These are phyloP conservation scores for Notodonta dromedarius DNA, from an alignment of 2,888 invertebrate species.

Conservation along the genomic window DNA sequence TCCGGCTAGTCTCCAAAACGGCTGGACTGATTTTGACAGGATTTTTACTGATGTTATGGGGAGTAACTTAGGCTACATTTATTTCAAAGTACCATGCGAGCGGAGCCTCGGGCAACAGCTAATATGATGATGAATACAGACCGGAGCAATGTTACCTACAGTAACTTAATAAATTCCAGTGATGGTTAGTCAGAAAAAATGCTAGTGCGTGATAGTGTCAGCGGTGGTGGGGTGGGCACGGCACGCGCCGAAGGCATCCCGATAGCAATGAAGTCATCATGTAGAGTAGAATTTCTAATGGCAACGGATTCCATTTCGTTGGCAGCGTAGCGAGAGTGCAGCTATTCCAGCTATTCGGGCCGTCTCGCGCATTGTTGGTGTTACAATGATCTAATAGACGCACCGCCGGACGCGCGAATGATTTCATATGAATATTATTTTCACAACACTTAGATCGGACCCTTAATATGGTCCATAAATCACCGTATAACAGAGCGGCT, in stretches of 20 bases:
- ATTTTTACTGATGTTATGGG: too few species aligned
- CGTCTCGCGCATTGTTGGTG: conserved; percentile 56
- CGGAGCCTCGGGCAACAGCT: too few species aligned
- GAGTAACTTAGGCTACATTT: too few species aligned
- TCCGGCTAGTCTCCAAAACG: too few species aligned
- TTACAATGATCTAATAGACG: conserved; percentile 52
- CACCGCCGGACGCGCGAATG: conserved; percentile 27
- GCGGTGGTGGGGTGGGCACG: conserved; percentile 39
- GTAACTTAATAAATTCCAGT: conserved; percentile 43
- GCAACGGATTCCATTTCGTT: conserved; percentile 80
- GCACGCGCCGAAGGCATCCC: conserved; percentile 66
- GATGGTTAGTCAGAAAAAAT: conserved; percentile 45
- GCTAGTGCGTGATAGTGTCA: conserved; percentile 55
- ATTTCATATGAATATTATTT: conserved; percentile 16
- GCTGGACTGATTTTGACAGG: too few species aligned
- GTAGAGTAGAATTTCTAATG: conserved; percentile 78
- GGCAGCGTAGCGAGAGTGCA: conserved; percentile 76
- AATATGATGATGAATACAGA: too few species aligned
- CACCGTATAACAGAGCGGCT: conserved; percentile 15
- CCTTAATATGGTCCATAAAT: neutral
- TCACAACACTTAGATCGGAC: neutral
- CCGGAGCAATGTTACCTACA: too few species aligned
- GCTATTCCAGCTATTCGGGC: conserved; percentile 72
- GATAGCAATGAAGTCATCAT: conserved; percentile 76
- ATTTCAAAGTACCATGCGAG: too few species aligned